Evolutionary conservation across 2,888 invertebrate genomes (phyloP).

Genomic region (Eupithecia vulgata): DNA sequence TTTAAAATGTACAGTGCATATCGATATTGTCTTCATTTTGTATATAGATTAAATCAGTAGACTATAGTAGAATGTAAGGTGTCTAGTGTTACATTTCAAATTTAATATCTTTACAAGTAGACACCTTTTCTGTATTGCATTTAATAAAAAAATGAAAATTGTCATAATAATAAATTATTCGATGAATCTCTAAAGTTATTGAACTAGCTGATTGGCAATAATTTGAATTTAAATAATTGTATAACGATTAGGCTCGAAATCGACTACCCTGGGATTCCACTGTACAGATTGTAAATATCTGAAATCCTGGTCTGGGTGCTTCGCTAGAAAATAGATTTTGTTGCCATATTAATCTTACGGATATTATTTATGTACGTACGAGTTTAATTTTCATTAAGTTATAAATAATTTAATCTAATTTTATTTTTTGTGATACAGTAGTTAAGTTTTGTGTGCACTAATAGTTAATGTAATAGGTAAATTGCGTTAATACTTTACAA

Average conservation of each 20-base stretch:
- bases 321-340: slow-evolving; percentile 81
- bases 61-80: slow-evolving; percentile 28
- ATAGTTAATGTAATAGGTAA: slow-evolving; percentile 4
- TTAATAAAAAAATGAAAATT: slow-evolving; percentile 60
- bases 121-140: slow-evolving; percentile 55
- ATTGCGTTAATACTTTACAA: slow-evolving; percentile 4
- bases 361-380: slow-evolving; percentile 74
- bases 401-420: slow-evolving; percentile 78
- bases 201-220: slow-evolving; percentile 78
- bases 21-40: slow-evolving; percentile 74
- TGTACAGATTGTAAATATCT: slow-evolving; percentile 81
- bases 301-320: slow-evolving; percentile 78
- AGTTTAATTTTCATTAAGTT: slow-evolving; percentile 72
- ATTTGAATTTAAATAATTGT: slow-evolving; percentile 67
- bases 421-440: slow-evolving; percentile 80
- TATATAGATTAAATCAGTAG: slow-evolving; percentile 73
- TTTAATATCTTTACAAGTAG: slow-evolving; percentile 6
- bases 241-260: slow-evolving; percentile 65
- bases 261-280: slow-evolving; percentile 58
- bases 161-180: slow-evolving; percentile 59
- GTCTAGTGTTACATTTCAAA: slow-evolving; percentile 11
- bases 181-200: slow-evolving; percentile 63
- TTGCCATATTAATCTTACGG: slow-evolving; percentile 83
- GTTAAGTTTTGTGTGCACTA: slow-evolving; percentile 36
- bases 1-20: slow-evolving; percentile 75